Base-by-base conservation (phyloP, 1,140 invertebrate species). In the Phocides pigmalion region DNA sequence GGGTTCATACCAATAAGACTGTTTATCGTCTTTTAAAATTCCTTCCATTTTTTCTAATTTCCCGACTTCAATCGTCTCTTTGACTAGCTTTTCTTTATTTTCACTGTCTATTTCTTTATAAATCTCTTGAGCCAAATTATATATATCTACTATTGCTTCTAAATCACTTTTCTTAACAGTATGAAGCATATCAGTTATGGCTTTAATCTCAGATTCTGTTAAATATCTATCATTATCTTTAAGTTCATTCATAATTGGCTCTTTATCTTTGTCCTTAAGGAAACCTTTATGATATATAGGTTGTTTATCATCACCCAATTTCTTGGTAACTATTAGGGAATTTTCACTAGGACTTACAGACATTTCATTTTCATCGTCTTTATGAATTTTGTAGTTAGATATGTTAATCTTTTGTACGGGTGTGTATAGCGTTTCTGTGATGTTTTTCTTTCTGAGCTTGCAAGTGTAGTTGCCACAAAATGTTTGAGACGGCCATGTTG, bases 391-490 rank as follows among this genome's bases (percentile, higher is more conserved):
- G 20, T 65, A 17, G 49, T 64, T 64, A 22, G 77, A 76, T 8
- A 82, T 64, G 49, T 83, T 79, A 5, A 84, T 69, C 65, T 80
- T 76, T 32, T 62, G 62, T 17, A 84, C n/a, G 4, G 82, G 80
- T 19, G 17, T 37, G 12, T 74, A 74, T 47, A 79, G 68, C n/a
- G 70, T 66, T 50, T 66, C 62, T n/a, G 74, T 81, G 19, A 66
- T 41, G 44, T 82, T 86, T 67, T 66, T 82, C 56, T 67, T 81
- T 63, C 71, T 81, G 2, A 89, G 19, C 66, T 82, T 90, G 62
- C 91, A 92, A 4, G 82, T 87, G 47, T 91, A 92, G 58, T 86
- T 91, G 3, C 91, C 91, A 53, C 90, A 91, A 62, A 92, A 92
- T 5, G 80, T 72, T 39, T 77, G 70, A 0, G 91, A 82, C 15